Conservation (phyloP, 2,888 invertebrate species). For the Metellina segmentata region DNA sequence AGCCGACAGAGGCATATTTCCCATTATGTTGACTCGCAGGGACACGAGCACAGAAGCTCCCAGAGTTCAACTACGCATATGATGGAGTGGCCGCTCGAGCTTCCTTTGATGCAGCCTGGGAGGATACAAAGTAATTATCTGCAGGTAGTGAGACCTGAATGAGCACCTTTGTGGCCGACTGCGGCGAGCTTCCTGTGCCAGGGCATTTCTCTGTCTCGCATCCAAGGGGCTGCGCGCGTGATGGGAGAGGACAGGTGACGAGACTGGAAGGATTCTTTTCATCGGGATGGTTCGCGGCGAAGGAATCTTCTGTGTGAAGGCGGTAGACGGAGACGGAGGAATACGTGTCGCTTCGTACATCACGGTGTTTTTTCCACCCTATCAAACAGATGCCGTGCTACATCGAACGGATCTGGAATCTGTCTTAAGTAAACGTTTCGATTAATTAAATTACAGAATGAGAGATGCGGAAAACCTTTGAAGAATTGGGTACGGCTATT, state of each 20-base stretch:
- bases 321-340: neutral
- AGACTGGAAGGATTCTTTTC: neutral
- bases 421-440: no score
- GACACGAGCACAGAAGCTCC: slow-evolving; percentile 49
- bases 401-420: no score
- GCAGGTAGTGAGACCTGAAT: slow-evolving; percentile 11
- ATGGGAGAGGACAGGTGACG: slow-evolving; percentile 67
- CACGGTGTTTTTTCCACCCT: no score
- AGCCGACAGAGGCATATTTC: slow-evolving; percentile 24
- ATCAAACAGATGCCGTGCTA: no score
- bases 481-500: no score
- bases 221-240: slow-evolving; percentile 13
- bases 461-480: no score
- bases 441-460: no score
- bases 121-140: slow-evolving; percentile 58
- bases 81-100: slow-evolving; percentile 52
- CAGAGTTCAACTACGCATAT: slow-evolving; percentile 74
- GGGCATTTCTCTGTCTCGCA: slow-evolving; percentile 14
- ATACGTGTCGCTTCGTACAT: no score
- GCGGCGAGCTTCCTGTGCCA: slow-evolving; percentile 16
- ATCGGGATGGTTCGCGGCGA: neutral
- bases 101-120: slow-evolving; percentile 2
- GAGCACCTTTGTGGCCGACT: slow-evolving; percentile 34
- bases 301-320: neutral
- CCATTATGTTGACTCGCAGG: neutral